Percentiles rank a stretch among this genome's conserved stretches.
phyloP scores from a whole-genome alignment of 2,113 vertebrate genomes.

The Anoura caudifer region DNA sequence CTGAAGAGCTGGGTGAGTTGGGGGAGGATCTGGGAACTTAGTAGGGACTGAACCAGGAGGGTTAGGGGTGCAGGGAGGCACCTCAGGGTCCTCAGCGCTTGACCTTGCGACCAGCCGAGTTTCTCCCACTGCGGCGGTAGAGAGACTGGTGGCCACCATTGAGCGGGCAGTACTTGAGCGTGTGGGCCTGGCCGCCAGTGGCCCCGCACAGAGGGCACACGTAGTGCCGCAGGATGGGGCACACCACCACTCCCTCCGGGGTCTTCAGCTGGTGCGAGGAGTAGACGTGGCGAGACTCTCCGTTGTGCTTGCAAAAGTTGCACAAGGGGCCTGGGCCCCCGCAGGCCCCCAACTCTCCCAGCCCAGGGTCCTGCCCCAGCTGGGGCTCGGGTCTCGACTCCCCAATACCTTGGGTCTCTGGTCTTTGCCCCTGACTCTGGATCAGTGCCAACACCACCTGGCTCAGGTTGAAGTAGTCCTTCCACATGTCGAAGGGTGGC shows the following conservation, averaged over 20 bases:
- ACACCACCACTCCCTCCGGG: constrained; percentile 79
- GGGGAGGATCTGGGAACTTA: neutral
- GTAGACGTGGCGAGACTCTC: constrained; percentile 83
- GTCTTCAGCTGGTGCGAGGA: constrained; percentile 84
- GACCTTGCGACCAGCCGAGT: constrained; percentile 68
- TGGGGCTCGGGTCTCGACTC: neutral
- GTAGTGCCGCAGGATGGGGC: constrained; percentile 87
- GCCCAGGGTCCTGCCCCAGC: neutral
- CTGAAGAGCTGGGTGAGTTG: neutral
- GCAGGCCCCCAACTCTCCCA: fast-evolving
- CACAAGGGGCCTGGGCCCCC: constrained; percentile 38
- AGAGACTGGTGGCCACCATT: constrained; percentile 67
- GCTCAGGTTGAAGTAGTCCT: constrained; percentile 75
- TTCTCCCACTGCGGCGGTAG: constrained; percentile 70
- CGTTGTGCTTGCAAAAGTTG: constrained; percentile 88
- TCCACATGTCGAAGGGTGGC: constrained; percentile 71
- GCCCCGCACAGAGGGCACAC: constrained; percentile 85
- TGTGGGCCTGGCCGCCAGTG: constrained; percentile 86
- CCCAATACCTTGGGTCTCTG: neutral
- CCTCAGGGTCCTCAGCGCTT: constrained; percentile 53
- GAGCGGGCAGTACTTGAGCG: constrained; percentile 85
- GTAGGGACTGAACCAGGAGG: neutral
- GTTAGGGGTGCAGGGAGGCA: neutral
- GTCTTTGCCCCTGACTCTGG: neutral
- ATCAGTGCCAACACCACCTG: constrained; percentile 56